Percentiles rank a stretch among this genome's conserved stretches.
phyloP scores from a whole-genome alignment of 2,797 vertebrate genomes.

The Sebastes wilsoni region DNA sequence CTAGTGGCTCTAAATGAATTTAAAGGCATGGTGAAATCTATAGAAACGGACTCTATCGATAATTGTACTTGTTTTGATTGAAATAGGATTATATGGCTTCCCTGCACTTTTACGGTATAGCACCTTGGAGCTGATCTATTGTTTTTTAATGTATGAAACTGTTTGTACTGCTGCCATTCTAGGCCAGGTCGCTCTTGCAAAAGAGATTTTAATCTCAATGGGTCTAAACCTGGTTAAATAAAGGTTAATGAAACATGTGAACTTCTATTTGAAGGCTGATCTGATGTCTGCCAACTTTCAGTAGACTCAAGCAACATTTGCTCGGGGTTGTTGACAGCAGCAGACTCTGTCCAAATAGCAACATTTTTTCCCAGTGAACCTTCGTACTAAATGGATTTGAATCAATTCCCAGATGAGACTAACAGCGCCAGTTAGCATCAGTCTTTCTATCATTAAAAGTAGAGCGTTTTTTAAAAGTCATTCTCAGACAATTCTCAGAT shows the following conservation, averaged over 20 bases:
- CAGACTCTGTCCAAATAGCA: not conserved
- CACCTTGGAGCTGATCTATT: too few species aligned
- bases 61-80: too few species aligned
- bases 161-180: too few species aligned
- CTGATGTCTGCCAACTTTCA: not conserved
- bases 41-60: too few species aligned
- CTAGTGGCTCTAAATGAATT: too few species aligned
- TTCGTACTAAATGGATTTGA: slow-evolving; percentile 2
- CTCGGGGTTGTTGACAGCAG: slow-evolving; percentile 1
- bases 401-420: not conserved
- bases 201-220: too few species aligned
- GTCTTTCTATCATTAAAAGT: not conserved
- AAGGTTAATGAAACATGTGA: not conserved
- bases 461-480: not conserved
- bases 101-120: too few species aligned
- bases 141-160: too few species aligned
- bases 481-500: not conserved
- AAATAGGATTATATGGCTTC: too few species aligned
- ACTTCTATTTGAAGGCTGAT: not conserved
- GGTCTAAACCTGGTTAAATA: too few species aligned
- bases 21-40: too few species aligned
- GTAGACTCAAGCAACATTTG: not conserved
- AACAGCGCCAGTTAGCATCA: not conserved
- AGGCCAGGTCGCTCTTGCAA: too few species aligned
- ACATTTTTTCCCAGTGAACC: not conserved